Evolutionary conservation across 2,797 vertebrate species (phyloP).

Genomic region (Hyperoplus immaculatus): DNA sequence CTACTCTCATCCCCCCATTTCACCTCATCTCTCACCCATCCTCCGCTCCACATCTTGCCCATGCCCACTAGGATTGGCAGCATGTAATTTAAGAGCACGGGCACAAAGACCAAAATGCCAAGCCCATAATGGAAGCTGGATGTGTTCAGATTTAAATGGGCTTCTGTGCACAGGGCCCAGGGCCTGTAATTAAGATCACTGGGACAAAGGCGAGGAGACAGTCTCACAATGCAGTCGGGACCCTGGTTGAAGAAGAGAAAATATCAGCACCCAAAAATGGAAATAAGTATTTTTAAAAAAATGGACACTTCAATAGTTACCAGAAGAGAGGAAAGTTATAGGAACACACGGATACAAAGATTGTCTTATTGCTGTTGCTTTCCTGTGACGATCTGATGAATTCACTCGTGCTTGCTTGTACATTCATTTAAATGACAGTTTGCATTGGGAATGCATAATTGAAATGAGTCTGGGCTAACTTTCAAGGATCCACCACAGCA

Average conservation of each 20-base stretch:
- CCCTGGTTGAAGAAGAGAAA: constrained; percentile 79
- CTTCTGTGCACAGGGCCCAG: constrained; percentile 81
- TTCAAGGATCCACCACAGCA: constrained; percentile 71
- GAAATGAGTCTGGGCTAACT: constrained; percentile 71
- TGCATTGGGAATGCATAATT: constrained; percentile 21
- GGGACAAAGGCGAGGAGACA: constrained; percentile 85
- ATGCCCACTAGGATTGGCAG: constrained; percentile 88
- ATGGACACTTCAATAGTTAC: constrained; percentile 65
- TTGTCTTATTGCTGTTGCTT: constrained; percentile 29
- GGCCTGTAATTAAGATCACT: constrained; percentile 88
- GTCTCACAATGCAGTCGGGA: constrained; percentile 83
- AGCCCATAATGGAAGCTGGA: constrained; percentile 87
- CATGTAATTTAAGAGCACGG: constrained; percentile 90
- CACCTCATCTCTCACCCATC: constrained; percentile 81
- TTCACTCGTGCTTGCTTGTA: constrained; percentile 21
- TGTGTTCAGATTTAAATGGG: constrained; percentile 87
- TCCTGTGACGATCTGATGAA: constrained; percentile 55
- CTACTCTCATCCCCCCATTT: constrained; percentile 70
- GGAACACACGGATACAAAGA: constrained; percentile 16
- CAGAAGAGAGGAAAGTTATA: constrained; percentile 43
- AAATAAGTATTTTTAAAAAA: constrained; percentile 46
- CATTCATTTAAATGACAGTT: constrained; percentile 63
- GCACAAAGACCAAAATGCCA: constrained; percentile 90
- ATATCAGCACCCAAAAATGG: constrained; percentile 76
- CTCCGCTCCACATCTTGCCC: constrained; percentile 79